A percentile compares a stretch with the other conserved stretches of the same genome.
Evolutionary conservation across 2,113 vertebrate species (phyloP).

Genomic region (Carassius auratus): DNA sequence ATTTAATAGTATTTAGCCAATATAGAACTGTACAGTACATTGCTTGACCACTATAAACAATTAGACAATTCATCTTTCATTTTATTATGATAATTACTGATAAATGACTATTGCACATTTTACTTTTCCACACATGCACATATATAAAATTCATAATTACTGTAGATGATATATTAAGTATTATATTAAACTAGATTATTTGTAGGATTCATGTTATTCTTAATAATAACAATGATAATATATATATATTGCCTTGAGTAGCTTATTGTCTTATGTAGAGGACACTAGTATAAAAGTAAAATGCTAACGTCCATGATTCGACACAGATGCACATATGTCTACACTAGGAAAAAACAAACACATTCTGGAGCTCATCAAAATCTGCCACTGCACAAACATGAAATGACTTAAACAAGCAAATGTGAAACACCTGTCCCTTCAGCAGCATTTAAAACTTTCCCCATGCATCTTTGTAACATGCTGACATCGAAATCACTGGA

Average conservation of each 20-base stretch:
- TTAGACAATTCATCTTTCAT: background rate
- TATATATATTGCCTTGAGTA: background rate
- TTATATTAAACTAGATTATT: too few species aligned
- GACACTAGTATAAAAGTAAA: background rate
- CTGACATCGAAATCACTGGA: constrained; percentile 14
- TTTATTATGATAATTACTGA: background rate
- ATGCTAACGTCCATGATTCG: constrained; percentile 7
- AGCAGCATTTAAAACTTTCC: constrained; percentile 20
- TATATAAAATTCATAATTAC: too few species aligned
- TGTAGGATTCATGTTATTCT: too few species aligned
- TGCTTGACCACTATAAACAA: background rate
- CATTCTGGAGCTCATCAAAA: constrained; percentile 53
- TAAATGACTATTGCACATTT: background rate
- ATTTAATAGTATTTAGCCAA: background rate
- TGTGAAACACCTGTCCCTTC: constrained; percentile 53
- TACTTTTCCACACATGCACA: too few species aligned
- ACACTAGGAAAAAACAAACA: constrained; percentile 42
- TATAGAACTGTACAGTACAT: background rate
- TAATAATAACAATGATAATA: too few species aligned
- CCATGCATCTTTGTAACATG: background rate
- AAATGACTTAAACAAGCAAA: constrained; percentile 59
- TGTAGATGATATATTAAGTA: too few species aligned
- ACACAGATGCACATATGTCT: constrained; percentile 54
- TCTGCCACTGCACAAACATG: constrained; percentile 52
- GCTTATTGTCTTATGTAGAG: background rate